A percentile compares a stretch with the other conserved stretches of the same genome.
These are phyloP conservation scores for Rhinella marina DNA, from an alignment of 2,797 vertebrate genomes.

Conservation along the genomic window DNA sequence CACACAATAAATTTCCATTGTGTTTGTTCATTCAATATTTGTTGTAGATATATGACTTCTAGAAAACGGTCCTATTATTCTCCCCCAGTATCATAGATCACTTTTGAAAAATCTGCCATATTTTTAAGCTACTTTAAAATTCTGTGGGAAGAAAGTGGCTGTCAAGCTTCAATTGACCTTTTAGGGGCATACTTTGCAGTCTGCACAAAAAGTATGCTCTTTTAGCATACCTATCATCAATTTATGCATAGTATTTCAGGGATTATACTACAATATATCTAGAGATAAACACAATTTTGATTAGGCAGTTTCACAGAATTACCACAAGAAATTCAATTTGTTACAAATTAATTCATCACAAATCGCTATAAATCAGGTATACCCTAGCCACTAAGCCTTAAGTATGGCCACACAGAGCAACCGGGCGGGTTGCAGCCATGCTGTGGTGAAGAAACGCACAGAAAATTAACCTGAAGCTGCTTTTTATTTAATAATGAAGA, in stretches of 20 bases:
- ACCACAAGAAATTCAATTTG: too few relatives aligned
- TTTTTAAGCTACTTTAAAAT: conserved; percentile 14
- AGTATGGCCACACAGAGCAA: too few relatives aligned
- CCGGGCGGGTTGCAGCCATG: too few relatives aligned
- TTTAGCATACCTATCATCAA: background rate
- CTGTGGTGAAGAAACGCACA: too few relatives aligned
- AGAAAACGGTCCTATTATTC: conserved; percentile 41
- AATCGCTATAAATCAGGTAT: too few relatives aligned
- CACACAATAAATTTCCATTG: conserved; percentile 46
- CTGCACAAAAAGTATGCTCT: background rate
- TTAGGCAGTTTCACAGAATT: too few relatives aligned
- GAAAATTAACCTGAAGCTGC: too few relatives aligned
- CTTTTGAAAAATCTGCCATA: conserved; percentile 33
- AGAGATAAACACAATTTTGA: too few relatives aligned
- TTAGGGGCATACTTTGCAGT: background rate
- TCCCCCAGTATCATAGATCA: conserved; percentile 36
- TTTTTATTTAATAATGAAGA: too few relatives aligned
- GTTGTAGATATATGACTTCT: conserved; percentile 46
- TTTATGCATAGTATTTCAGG: background rate
- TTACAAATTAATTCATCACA: too few relatives aligned
- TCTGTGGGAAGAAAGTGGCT: background rate
- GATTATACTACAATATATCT: background rate
- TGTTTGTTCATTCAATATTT: conserved; percentile 46
- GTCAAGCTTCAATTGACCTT: conserved; percentile 15
- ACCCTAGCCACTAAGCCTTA: too few relatives aligned